Percentiles rank a stretch among this genome's conserved stretches.
phyloP scores from a whole-genome alignment of 2,113 vertebrate species.

The Corythornis madagascariensis region DNA sequence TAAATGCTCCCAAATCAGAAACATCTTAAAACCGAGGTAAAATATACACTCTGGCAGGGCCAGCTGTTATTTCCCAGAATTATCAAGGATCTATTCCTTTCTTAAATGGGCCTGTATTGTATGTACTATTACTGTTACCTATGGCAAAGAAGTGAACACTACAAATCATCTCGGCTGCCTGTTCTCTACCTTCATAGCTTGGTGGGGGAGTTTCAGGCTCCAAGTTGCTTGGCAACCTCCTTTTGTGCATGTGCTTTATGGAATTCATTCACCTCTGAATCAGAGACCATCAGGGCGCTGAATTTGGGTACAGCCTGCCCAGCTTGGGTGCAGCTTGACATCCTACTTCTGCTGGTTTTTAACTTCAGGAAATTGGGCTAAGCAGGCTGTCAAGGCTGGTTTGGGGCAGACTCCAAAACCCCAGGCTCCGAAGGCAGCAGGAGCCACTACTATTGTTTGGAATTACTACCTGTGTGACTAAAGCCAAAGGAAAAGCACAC shows the following conservation, averaged over 20 bases:
- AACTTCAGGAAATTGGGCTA: background rate
- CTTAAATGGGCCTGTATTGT: background rate
- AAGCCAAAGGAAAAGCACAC: background rate
- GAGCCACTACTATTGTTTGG: background rate
- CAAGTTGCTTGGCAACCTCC: constrained; percentile 78
- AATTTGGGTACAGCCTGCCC: background rate
- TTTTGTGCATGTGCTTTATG: constrained; percentile 59
- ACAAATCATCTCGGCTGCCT: background rate
- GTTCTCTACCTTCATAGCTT: background rate
- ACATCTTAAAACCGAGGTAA: background rate
- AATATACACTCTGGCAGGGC: background rate
- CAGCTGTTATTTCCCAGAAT: background rate
- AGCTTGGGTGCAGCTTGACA: background rate
- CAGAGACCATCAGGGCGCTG: constrained; percentile 50
- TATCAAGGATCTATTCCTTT: background rate
- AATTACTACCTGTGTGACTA: background rate
- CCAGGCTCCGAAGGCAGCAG: background rate
- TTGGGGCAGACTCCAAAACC: background rate
- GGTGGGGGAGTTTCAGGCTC: constrained; percentile 29
- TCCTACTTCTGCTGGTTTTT: background rate
- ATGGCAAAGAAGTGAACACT: background rate
- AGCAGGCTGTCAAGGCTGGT: background rate
- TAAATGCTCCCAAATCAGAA: background rate
- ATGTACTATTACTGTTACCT: background rate
- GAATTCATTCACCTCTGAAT: constrained; percentile 70